These are phyloP conservation scores for Epistrophe eligans DNA, from an alignment of 2,888 invertebrate genomes.

Conservation along the genomic window DNA sequence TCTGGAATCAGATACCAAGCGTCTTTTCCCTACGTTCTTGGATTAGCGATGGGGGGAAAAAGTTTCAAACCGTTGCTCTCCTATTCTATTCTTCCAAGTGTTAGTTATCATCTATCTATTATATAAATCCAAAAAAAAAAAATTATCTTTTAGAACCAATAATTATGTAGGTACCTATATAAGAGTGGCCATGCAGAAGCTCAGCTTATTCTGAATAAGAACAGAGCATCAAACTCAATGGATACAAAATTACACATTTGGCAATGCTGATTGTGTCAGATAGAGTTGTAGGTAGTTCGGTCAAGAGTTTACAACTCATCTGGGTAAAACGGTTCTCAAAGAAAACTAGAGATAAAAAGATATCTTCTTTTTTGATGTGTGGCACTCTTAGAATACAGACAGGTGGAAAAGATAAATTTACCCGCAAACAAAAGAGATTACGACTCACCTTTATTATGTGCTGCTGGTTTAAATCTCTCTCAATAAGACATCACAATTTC, in stretches of 20 bases:
- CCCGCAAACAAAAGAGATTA: slow-evolving; percentile 1
- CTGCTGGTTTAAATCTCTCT: slow-evolving; percentile 31
- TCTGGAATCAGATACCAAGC: no score
- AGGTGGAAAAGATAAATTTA: background rate
- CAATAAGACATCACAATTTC: slow-evolving; percentile 70
- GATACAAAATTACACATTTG: background rate
- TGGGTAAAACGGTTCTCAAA: background rate
- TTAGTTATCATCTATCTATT: no score
- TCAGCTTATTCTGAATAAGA: no score
- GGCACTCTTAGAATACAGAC: background rate
- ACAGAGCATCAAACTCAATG: no score
- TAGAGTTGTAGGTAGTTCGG: background rate
- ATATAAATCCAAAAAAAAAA: no score
- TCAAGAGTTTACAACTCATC: background rate
- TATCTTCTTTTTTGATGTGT: background rate
- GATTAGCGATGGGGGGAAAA: no score
- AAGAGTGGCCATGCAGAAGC: no score
- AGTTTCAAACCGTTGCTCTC: no score
- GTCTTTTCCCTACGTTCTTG: no score
- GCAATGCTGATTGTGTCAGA: background rate
- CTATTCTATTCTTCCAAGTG: no score
- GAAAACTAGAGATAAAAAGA: background rate
- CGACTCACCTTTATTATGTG: slow-evolving; percentile 22
- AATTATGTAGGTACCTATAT: no score
- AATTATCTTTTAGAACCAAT: no score